Evolutionary conservation across 1,140 invertebrate genomes (phyloP), one percentile per base, ranked within the genome.

Genomic region (Venustaconcha ellipsiformis): DNA sequence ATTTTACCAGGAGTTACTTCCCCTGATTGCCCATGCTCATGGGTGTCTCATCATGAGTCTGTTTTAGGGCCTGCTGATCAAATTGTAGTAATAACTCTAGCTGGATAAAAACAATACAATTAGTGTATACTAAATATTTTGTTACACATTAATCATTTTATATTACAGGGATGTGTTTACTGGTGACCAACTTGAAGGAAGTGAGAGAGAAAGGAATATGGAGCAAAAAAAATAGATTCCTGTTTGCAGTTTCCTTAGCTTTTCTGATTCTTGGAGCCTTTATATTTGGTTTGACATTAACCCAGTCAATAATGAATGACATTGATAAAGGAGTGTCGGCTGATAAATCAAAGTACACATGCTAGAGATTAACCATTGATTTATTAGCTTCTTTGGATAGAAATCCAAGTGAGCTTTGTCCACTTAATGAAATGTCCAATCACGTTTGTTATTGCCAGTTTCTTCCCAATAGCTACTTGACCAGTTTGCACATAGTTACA

Each of bases 201-300:
- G 67, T 82, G 60, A 68, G 78, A 64, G 57, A 62, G 58, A 59
- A 58, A 23, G 68, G 63, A 57, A 57, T 69, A 26, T 78, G 81
- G 77, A 74, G 73, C 20, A 66, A 67, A 64, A 79, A 69, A 67
- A 26, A 78, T 57, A 69, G 79, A 57, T 66, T 68, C 14, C 23
- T 85, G 2, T 67, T 80, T 20, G 69, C 57, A 6, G 83, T 85
- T 78, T 87, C 92, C 6, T 84, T 90, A 68, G 76, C 90, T n/a
- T 92, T 92, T 78, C 89, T 92, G n/a, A 84, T 90, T 0, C 72
- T 93, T 30, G 93, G 93, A 57, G 86, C 91, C 8, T 93, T 94
- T 82, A 89, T 93, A 5, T 92, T 92, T 82, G 93, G 93, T 14
- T 82, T 93, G 18, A 90, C 93, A 4, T 89, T 93, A 12, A 88